phyloP scores from a whole-genome alignment of 2,888 invertebrate genomes.

The Vesta saturnalis region DNA sequence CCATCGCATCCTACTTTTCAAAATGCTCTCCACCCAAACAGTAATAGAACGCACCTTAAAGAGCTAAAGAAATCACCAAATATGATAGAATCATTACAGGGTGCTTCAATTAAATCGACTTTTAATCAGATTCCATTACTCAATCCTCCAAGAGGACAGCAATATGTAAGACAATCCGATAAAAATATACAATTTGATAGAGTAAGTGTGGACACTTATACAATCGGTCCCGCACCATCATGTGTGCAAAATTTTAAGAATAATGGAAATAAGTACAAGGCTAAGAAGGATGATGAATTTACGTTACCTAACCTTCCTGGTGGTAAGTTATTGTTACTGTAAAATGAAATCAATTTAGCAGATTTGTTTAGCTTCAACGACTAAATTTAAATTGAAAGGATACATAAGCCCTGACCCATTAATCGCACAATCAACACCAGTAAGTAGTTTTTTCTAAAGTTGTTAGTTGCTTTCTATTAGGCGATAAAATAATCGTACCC shows the following conservation, averaged over 20 bases:
- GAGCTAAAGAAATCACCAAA: slow-evolving; percentile 54
- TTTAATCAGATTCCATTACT: slow-evolving; percentile 52
- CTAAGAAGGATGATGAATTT: slow-evolving; percentile 63
- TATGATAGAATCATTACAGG: slow-evolving; percentile 50
- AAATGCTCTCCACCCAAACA: slow-evolving; percentile 55
- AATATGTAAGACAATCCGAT: slow-evolving; percentile 54
- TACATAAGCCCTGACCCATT: slow-evolving; percentile 32
- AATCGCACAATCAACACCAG: slow-evolving; percentile 26
- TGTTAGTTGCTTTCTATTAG: background rate
- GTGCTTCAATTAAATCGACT: slow-evolving; percentile 43
- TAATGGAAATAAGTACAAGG: slow-evolving; percentile 43
- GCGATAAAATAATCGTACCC: too few relatives aligned
- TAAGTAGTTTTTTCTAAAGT: slow-evolving; percentile 12
- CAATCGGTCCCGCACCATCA: slow-evolving; percentile 34
- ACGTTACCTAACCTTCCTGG: slow-evolving; percentile 71
- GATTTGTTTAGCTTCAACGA: background rate
- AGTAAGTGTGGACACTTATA: slow-evolving; percentile 49
- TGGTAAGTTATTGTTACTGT: slow-evolving; percentile 59
- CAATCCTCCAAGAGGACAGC: slow-evolving; percentile 49
- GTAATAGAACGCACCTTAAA: slow-evolving; percentile 57
- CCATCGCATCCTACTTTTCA: slow-evolving; percentile 50
- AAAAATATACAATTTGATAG: slow-evolving; percentile 46
- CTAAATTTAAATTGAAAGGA: slow-evolving; percentile 25
- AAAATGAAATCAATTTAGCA: background rate
- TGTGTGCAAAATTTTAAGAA: slow-evolving; percentile 49